phyloP scores from a whole-genome alignment of 2,797 vertebrate genomes.

The Erethizon dorsatum region DNA sequence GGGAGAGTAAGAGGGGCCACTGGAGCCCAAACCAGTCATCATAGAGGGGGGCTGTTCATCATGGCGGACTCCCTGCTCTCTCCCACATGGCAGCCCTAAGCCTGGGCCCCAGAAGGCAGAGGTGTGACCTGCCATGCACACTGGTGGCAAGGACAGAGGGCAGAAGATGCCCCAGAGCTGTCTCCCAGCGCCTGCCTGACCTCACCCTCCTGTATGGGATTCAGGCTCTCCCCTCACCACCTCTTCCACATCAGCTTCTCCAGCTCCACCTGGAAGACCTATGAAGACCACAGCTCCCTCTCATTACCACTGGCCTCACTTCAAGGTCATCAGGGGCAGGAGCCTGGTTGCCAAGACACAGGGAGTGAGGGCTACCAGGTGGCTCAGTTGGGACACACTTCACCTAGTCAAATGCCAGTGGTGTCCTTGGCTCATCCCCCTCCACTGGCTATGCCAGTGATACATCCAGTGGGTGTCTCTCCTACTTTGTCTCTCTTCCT shows the following conservation, averaged over 20 bases:
- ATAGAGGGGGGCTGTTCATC: not conserved
- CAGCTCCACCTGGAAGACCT: not conserved
- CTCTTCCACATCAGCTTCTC: not conserved
- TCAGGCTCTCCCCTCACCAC: not conserved
- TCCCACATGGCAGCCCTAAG: not conserved
- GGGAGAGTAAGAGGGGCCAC: not conserved
- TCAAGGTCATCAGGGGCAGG: not conserved
- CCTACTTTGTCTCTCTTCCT: not conserved
- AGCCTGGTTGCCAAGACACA: not conserved
- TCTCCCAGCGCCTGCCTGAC: not conserved
- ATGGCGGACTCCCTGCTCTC: fast-evolving
- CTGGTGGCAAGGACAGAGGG: not conserved
- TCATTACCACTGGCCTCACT: not conserved
- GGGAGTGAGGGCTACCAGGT: not conserved
- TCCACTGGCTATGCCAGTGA: fast-evolving
- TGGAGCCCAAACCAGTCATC: not conserved
- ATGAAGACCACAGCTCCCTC: not conserved
- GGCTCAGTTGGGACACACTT: not conserved
- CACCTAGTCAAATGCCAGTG: not conserved
- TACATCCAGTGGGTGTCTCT: not conserved
- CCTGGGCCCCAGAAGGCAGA: not conserved
- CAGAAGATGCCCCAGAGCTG: not conserved
- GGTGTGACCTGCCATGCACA: fast-evolving
- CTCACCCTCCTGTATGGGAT: not conserved
- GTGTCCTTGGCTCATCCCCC: not conserved